A percentile compares a stretch with the other conserved stretches of the same genome.
Conservation (phyloP, 2,797 vertebrate species). For the Gymnopithys bicolor region DNA sequence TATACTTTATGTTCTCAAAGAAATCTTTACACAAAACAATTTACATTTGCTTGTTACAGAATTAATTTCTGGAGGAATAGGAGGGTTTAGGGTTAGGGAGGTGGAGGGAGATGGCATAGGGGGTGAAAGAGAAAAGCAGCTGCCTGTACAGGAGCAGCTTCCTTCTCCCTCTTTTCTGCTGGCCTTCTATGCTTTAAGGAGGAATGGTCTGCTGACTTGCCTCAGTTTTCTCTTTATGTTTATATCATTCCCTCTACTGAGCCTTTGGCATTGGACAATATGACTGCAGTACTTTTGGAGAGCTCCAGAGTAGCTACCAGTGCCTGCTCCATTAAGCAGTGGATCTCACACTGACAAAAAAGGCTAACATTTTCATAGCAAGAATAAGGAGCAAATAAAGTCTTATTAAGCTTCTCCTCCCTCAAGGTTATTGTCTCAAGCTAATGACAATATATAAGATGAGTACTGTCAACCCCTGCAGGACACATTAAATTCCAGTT, state of each 20-base stretch:
- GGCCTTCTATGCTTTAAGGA: background rate
- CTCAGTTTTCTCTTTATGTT: background rate
- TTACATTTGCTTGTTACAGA: background rate
- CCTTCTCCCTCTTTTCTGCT: background rate
- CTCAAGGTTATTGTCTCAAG: slow-evolving; percentile 11
- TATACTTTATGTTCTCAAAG: background rate
- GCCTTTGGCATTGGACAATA: background rate
- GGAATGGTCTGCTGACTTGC: background rate
- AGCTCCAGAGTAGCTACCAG: background rate
- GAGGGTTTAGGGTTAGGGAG: background rate
- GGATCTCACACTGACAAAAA: background rate
- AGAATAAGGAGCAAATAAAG: slow-evolving; percentile 10
- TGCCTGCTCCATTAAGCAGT: background rate
- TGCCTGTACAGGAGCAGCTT: background rate
- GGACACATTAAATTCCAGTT: slow-evolving; percentile 17
- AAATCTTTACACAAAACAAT: background rate
- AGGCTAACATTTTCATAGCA: background rate
- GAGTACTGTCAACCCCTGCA: background rate
- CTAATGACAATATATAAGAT: slow-evolving; percentile 2
- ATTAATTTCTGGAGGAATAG: background rate
- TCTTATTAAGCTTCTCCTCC: slow-evolving; percentile 14
- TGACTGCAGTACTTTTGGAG: background rate
- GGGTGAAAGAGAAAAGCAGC: background rate
- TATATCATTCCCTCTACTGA: background rate
- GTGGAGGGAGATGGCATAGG: background rate